Conservation (phyloP, 2,113 vertebrate species). For the Colistium nudipinnis region DNA sequence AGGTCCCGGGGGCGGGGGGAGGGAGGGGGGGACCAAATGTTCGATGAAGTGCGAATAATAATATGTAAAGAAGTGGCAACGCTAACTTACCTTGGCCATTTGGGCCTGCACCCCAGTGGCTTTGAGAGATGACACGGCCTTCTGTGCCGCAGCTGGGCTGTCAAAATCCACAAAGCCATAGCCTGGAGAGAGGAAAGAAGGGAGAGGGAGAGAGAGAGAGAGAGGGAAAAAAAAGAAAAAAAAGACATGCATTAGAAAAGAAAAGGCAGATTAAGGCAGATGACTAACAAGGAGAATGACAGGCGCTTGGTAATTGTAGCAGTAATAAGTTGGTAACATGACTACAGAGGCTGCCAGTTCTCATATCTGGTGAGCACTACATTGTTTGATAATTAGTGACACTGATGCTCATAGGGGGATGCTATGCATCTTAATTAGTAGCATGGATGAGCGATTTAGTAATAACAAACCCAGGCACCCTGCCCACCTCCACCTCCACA, state of each 20-base stretch:
- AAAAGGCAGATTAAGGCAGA: slow-evolving; percentile 60
- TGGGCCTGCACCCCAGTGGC: slow-evolving; percentile 96
- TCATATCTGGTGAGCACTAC: slow-evolving; percentile 79
- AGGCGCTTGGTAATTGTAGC: slow-evolving; percentile 77
- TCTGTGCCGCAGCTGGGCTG: slow-evolving; percentile 95
- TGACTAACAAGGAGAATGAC: slow-evolving; percentile 76
- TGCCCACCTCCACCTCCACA: slow-evolving; percentile 69
- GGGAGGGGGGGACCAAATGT: neutral
- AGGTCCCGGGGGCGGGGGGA: slow-evolving; percentile 3
- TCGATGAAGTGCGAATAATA: slow-evolving; percentile 18
- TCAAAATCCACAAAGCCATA: slow-evolving; percentile 98
- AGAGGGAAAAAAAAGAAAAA: slow-evolving; percentile 10
- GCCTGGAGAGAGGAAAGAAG: slow-evolving; percentile 78
- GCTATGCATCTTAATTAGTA: slow-evolving; percentile 81
- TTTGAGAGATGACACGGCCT: slow-evolving; percentile 96
- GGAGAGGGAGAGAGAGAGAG: slow-evolving; percentile 25
- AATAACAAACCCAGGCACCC: slow-evolving; percentile 76
- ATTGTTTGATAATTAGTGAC: slow-evolving; percentile 82
- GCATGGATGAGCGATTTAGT: slow-evolving; percentile 76
- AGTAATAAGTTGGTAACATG: slow-evolving; percentile 80
- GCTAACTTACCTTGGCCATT: slow-evolving; percentile 92
- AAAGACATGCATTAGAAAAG: slow-evolving; percentile 49
- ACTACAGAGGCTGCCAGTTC: slow-evolving; percentile 81
- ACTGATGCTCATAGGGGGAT: slow-evolving; percentile 75
- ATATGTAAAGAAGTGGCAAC: slow-evolving; percentile 1